Conservation (phyloP, 2,113 vertebrate genomes). For the Leptocoma aspasia region DNA sequence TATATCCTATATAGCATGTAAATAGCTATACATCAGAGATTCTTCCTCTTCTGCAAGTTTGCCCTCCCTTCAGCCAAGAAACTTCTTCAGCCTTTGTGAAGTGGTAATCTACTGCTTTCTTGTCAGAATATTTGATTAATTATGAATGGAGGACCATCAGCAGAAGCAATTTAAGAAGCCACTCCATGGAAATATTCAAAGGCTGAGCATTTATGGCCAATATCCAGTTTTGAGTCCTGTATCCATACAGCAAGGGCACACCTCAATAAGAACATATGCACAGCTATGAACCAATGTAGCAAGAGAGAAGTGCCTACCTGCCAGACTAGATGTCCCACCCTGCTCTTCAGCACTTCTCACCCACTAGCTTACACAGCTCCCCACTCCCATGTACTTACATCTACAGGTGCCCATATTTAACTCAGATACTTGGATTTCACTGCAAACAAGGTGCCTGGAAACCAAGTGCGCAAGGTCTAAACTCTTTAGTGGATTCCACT, state of each 20-base stretch:
- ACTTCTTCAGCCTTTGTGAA: background rate
- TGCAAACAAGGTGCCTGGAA: background rate
- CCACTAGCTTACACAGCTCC: background rate
- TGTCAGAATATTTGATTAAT: background rate
- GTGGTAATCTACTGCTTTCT: background rate
- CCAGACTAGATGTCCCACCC: background rate
- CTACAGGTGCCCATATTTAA: background rate
- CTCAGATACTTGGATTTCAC: background rate
- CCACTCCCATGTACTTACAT: background rate
- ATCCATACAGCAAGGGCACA: background rate
- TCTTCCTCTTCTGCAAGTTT: background rate
- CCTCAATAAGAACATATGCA: background rate
- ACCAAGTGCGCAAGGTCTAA: background rate
- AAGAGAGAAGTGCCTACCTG: background rate
- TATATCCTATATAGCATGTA: background rate
- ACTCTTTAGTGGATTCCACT: background rate
- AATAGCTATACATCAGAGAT: background rate
- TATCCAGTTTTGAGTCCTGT: background rate
- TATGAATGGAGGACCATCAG: background rate
- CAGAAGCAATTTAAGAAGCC: background rate
- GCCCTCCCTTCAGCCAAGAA: background rate
- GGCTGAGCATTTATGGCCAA: background rate
- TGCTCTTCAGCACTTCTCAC: background rate
- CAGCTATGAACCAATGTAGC: background rate
- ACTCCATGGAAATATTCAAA: background rate